Evolutionary conservation across 2,797 vertebrate genomes (phyloP), one percentile per base, ranked within the genome.

Genomic region (Hipposideros larvatus): DNA sequence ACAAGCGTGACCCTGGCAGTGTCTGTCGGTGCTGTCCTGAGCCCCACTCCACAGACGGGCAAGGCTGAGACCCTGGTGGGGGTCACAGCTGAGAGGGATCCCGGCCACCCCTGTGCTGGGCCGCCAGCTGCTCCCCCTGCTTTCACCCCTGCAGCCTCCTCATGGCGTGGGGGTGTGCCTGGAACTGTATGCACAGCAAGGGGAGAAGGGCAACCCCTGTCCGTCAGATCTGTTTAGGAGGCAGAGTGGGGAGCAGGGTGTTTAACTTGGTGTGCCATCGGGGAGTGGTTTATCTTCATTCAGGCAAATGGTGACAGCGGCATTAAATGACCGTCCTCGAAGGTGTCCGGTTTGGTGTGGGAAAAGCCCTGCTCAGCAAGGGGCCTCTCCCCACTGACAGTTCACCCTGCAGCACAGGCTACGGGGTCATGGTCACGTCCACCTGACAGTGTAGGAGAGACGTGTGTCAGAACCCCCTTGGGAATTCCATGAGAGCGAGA

Each of bases 1-100:
- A 5, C 8, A 1, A 7, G 2, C 0, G 1, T 5, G n/a, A 10
- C 24, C 18, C 28, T 1, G 5, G 16, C 83, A 1, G 7, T 4
- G 7, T 15, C 10, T 2, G 11, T 7, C 1, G 1, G 16, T 5
- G 24, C 59, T 11, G 18, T 7, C 34, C 11, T 1, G 21, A 68
- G 53, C 26, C 43, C 82, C 28, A 0, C 2, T 43, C 10, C 24
- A 21, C 19, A 9, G 34, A 19, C 0, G 4, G 5, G 10, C 48
- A 2, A 26, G 14, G 48, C 28, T 0, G 13, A 26, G 68, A 9
- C 21, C 18, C 14, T 41, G 0, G 11, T 1, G 3, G 11, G 34
- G 83, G 26, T 16, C 83, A 24, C 13, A 31, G 11, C 11, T 10
- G 43, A 15, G 21, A 43, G 11, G 34, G 83, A 15, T 16, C 83